Evolutionary conservation across 1,140 invertebrate genomes (phyloP).

Genomic region (Campoletis sonorensis): DNA sequence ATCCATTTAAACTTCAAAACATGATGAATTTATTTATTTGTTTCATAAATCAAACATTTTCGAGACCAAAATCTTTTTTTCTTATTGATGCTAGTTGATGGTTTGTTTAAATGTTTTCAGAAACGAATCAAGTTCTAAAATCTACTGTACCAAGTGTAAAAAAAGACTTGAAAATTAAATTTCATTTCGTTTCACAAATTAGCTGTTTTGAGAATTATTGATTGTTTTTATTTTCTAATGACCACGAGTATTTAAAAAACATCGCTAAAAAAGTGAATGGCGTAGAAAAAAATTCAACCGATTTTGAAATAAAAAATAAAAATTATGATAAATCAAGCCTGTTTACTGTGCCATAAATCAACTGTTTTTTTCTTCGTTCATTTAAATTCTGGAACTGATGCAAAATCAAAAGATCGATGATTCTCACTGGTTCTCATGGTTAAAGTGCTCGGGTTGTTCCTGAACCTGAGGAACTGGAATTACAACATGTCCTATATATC

Average conservation of each 20-base stretch:
- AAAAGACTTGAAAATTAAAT: not conserved
- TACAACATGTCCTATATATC: not conserved
- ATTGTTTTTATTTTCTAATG: too few relatives aligned
- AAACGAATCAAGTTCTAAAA: too few relatives aligned
- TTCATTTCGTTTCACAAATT: not conserved
- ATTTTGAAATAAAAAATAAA: not conserved
- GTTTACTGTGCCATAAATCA: not conserved
- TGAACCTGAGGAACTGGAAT: constrained; percentile 21
- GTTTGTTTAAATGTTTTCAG: too few relatives aligned
- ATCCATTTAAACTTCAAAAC: too few relatives aligned
- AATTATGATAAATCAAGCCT: not conserved
- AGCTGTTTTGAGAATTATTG: too few relatives aligned
- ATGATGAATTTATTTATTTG: too few relatives aligned
- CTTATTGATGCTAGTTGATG: too few relatives aligned
- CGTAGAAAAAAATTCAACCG: too few relatives aligned
- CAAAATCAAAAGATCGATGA: not conserved
- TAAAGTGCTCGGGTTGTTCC: not conserved
- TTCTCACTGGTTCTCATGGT: not conserved
- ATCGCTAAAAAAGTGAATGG: too few relatives aligned
- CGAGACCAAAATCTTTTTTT: too few relatives aligned
- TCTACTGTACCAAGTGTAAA: not conserved
- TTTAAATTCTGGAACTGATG: not conserved
- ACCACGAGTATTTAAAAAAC: too few relatives aligned
- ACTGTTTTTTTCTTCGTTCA: not conserved
- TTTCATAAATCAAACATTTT: too few relatives aligned